phyloP scores from a whole-genome alignment of 2,797 vertebrate species.

The Leucoraja ocellata region DNA sequence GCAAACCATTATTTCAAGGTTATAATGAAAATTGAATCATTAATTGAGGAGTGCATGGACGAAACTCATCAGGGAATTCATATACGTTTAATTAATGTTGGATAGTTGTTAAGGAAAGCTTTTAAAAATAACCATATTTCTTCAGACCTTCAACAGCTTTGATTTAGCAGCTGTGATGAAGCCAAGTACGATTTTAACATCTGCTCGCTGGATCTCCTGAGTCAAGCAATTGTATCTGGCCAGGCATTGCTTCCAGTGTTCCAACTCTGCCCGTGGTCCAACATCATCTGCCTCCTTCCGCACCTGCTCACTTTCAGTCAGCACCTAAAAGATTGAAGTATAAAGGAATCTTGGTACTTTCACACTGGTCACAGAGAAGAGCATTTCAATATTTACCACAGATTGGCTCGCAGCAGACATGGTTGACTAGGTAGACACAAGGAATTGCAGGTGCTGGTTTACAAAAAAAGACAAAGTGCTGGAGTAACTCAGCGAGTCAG shows the following conservation, averaged over 20 bases:
- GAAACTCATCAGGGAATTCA: not conserved
- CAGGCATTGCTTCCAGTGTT: slow-evolving; percentile 86
- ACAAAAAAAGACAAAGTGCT: too few relatives aligned
- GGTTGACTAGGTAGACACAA: too few relatives aligned
- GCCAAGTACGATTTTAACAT: slow-evolving; percentile 72
- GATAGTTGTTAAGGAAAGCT: not conserved
- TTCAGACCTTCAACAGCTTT: slow-evolving; percentile 80
- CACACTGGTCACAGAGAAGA: too few relatives aligned
- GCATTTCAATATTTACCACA: not conserved
- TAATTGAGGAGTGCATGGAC: not conserved
- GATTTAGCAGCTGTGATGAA: slow-evolving; percentile 82
- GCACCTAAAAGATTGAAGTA: slow-evolving; percentile 58
- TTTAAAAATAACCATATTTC: not conserved
- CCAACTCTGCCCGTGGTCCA: slow-evolving; percentile 80
- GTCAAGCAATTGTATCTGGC: slow-evolving; percentile 77
- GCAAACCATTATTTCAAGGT: not conserved
- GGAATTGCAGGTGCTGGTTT: too few relatives aligned
- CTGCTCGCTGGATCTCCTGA: slow-evolving; percentile 76
- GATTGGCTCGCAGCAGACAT: not conserved
- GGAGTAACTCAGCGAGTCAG: too few relatives aligned
- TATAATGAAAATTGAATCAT: not conserved
- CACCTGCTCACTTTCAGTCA: slow-evolving; percentile 82
- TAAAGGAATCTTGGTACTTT: not conserved
- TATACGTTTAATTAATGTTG: not conserved
- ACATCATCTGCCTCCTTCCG: slow-evolving; percentile 84